Evolutionary conservation across 2,888 invertebrate genomes (phyloP).

Genomic region (Platerodrilus igneus): DNA sequence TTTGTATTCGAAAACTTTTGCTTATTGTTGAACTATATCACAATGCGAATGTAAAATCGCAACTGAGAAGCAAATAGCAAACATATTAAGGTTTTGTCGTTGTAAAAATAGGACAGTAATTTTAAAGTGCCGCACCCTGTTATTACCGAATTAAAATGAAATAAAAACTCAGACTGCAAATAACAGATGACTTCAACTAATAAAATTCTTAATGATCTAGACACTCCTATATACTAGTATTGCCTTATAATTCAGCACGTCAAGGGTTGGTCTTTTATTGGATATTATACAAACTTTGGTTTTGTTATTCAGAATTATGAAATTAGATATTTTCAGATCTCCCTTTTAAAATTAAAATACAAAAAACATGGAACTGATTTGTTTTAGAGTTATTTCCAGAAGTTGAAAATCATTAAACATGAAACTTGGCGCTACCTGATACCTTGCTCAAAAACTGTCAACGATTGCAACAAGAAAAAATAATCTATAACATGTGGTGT

Average conservation of each 20-base stretch:
- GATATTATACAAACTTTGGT: neutral
- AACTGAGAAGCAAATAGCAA: too few species aligned
- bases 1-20: too few species aligned
- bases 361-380: too few species aligned
- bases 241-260: neutral
- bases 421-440: too few species aligned
- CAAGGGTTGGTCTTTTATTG: neutral
- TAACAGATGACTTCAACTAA: constrained; percentile 17
- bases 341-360: neutral
- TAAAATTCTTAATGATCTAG: constrained; percentile 14
- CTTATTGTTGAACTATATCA: too few species aligned
- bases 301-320: neutral
- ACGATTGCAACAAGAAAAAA: too few species aligned
- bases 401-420: too few species aligned
- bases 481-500: too few species aligned
- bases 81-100: too few species aligned
- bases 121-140: constrained; percentile 15
- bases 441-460: too few species aligned
- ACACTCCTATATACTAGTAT: constrained; percentile 14
- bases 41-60: too few species aligned
- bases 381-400: too few species aligned
- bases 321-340: neutral
- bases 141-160: constrained; percentile 18
- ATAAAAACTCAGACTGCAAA: constrained; percentile 13
- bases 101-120: constrained; percentile 16